Conservation (phyloP, 1,140 invertebrate species). For the Drosophila saltans region DNA sequence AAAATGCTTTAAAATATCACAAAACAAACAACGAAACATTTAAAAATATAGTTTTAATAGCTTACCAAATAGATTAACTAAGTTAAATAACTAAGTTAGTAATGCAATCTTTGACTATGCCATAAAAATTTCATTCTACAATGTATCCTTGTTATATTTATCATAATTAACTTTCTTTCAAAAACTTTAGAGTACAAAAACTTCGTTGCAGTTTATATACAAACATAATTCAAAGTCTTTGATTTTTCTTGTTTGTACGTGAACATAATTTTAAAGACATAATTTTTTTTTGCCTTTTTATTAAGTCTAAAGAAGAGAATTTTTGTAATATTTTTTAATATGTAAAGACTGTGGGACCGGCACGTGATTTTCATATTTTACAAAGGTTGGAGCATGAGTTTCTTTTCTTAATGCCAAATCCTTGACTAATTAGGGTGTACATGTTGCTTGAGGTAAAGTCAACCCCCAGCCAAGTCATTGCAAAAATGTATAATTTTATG, state of each 20-base stretch:
- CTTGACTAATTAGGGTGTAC: slow-evolving; percentile 65
- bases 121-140: too few relatives aligned
- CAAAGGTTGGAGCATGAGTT: slow-evolving; percentile 17
- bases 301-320: background rate
- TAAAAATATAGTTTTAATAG: too few relatives aligned
- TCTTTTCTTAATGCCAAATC: slow-evolving; percentile 52
- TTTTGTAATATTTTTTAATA: slow-evolving; percentile 59
- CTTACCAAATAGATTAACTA: too few relatives aligned
- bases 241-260: slow-evolving; percentile 50
- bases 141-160: too few relatives aligned
- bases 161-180: background rate
- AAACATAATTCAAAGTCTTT: background rate
- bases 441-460: slow-evolving; percentile 10
- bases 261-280: slow-evolving; percentile 48
- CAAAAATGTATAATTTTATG: slow-evolving; percentile 26
- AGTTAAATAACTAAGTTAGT: too few relatives aligned
- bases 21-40: too few relatives aligned
- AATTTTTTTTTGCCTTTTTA: slow-evolving; percentile 10
- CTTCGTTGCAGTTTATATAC: slow-evolving; percentile 12
- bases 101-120: too few relatives aligned
- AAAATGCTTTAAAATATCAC: too few relatives aligned
- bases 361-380: slow-evolving; percentile 48
- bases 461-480: slow-evolving; percentile 25
- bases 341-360: background rate
- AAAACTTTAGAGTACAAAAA: background rate